A percentile compares a stretch with the other conserved stretches of the same genome.
phyloP scores from a whole-genome alignment of 1,140 invertebrate genomes.

The Dendroctonus ponderosae region DNA sequence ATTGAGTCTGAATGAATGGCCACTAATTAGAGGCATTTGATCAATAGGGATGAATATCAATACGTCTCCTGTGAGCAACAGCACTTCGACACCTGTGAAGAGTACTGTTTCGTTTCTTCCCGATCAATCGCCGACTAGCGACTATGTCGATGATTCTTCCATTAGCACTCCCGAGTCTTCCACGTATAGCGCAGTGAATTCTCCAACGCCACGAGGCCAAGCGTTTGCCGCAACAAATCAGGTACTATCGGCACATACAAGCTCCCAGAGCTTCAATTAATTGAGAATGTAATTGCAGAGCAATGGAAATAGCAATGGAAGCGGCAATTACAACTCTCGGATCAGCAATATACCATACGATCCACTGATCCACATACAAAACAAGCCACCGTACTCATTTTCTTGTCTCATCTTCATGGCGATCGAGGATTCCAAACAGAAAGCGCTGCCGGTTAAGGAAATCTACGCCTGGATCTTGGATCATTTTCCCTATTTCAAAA shows the following conservation, averaged over 20 bases:
- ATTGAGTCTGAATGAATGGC: too few relatives aligned
- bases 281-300: constrained; percentile 2
- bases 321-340: constrained; percentile 5
- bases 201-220: constrained; percentile 37
- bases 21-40: not conserved
- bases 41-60: constrained; percentile 48
- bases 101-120: constrained; percentile 32
- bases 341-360: constrained; percentile 66
- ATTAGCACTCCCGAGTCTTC: constrained; percentile 47
- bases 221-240: constrained; percentile 22
- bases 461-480: constrained; percentile 98
- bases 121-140: constrained; percentile 50
- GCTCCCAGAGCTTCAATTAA: not conserved
- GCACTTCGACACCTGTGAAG: constrained; percentile 46
- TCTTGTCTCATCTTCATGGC: constrained; percentile 97
- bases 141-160: constrained; percentile 52
- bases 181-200: constrained; percentile 46
- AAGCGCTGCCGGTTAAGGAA: constrained; percentile 91
- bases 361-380: constrained; percentile 76
- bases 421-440: constrained; percentile 85
- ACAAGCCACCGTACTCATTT: constrained; percentile 93
- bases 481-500: constrained; percentile 96
- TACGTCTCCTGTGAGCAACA: constrained; percentile 47
- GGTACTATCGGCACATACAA: not conserved
- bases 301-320: constrained; percentile 2